A percentile compares a stretch with the other conserved stretches of the same genome.
phyloP scores from a whole-genome alignment of 2,797 vertebrate species.

The Chaetodon trifasciatus region DNA sequence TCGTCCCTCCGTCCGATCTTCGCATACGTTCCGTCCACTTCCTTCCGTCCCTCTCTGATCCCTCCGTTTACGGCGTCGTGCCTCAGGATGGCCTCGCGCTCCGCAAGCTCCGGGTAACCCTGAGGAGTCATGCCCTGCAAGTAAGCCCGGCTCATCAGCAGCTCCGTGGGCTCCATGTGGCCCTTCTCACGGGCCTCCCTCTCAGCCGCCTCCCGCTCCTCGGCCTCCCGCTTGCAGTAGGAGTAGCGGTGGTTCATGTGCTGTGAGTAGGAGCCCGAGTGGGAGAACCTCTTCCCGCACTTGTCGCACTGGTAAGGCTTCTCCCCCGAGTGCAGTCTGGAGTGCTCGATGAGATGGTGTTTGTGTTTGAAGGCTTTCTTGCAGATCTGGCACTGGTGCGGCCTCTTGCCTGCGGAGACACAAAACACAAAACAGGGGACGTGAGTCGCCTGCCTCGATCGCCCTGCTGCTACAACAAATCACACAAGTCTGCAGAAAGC shows the following conservation, averaged over 20 bases:
- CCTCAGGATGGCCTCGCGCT: constrained; percentile 89
- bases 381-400: constrained; percentile 99
- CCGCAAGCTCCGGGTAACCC: constrained; percentile 95
- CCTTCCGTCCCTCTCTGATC: constrained; percentile 93
- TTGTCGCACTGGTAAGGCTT: constrained; percentile 99
- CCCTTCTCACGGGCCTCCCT: constrained; percentile 95
- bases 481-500: constrained; percentile 72
- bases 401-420: constrained; percentile 93
- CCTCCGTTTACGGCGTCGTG: constrained; percentile 88
- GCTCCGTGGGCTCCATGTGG: constrained; percentile 96
- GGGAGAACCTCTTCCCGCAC: constrained; percentile 98
- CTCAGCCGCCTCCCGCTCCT: constrained; percentile 97
- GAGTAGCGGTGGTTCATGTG: constrained; percentile 99
- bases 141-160: constrained; percentile 98
- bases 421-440: constrained; percentile 65
- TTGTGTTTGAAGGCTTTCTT: constrained; percentile 99
- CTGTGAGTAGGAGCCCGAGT: constrained; percentile 99
- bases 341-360: constrained; percentile 99
- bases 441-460: constrained; percentile 47
- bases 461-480: constrained; percentile 61
- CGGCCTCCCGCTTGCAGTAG: constrained; percentile 98
- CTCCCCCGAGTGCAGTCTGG: constrained; percentile 97
- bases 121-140: constrained; percentile 96
- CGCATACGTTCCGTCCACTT: constrained; percentile 91
- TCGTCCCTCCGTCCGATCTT: constrained; percentile 94